Conservation (phyloP, 2,888 invertebrate genomes). For the Catocala nupta region DNA sequence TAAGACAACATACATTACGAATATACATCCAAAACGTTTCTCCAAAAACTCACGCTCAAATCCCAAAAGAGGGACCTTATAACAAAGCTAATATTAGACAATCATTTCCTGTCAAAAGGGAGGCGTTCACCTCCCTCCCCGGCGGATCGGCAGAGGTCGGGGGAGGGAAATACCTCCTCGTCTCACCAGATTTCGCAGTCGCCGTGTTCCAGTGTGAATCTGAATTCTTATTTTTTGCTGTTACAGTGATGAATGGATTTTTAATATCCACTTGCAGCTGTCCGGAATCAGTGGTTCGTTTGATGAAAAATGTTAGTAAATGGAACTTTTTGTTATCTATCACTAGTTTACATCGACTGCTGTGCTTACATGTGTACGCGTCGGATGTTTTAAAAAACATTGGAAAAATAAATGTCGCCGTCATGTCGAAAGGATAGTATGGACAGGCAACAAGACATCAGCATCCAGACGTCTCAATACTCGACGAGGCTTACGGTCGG, state of each 20-base stretch:
- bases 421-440: conserved; percentile 80
- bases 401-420: conserved; percentile 77
- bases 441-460: conserved; percentile 85
- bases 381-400: conserved; percentile 63
- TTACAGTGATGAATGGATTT: conserved; percentile 82
- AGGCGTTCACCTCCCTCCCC: conserved; percentile 66
- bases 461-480: conserved; percentile 87
- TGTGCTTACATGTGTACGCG: conserved; percentile 39
- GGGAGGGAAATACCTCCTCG: conserved; percentile 77
- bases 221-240: conserved; percentile 82
- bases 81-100: conserved; percentile 87
- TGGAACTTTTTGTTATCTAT: conserved; percentile 55
- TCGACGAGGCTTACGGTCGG: conserved; percentile 71
- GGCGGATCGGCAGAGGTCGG: conserved; percentile 62
- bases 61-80: conserved; percentile 84
- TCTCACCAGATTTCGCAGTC: conserved; percentile 82
- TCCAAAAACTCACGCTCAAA: conserved; percentile 67
- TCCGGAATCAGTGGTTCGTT: conserved; percentile 58
- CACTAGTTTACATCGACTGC: conserved; percentile 41
- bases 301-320: conserved; percentile 70
- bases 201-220: conserved; percentile 82
- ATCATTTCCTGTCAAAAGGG: conserved; percentile 87
- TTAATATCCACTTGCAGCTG: conserved; percentile 83
- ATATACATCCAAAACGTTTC: conserved; percentile 56
- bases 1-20: conserved; percentile 52